Base-by-base conservation (phyloP, 1,140 invertebrate species). In the Micrasema minimum region DNA sequence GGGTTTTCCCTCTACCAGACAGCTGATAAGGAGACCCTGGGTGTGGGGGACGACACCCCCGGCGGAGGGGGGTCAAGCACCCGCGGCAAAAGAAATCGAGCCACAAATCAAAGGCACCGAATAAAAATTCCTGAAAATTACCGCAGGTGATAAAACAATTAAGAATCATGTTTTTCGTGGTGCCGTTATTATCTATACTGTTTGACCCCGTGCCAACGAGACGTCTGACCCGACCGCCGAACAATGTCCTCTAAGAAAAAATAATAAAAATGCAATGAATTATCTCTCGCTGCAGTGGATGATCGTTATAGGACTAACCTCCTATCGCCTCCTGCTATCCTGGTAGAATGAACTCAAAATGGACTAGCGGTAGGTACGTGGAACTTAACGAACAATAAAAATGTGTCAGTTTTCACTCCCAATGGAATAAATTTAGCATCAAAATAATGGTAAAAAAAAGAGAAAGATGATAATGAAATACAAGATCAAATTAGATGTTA, bases 1-100 rank as follows among this genome's bases (percentile, higher is more conserved):
- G 55, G 55, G 55, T 59, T 59, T 59, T 59, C 55, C 55, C 55
- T 38, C 6, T 23, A 53, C 26, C 26, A 22, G 48, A 51, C 55
- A 38, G 16, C 55, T 59, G 55, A 59, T 59, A 59, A 59, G 55
- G 55, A 59, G 31, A 31, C 22, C 5, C n/a, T 9, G 43, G 14
- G 53, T 10, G 6, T 14, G 35, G 55, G 16, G 55, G 55, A 5
- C 35, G 12, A 41, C 55, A 20, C 31, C 35, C 14, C 22, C 6
- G 23, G 22, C 23, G 26, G 23, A 31, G 4, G 23, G 50, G 14
- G 55, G 37, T 38, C 55, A 59, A 23, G 7, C 35, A 59, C 35
- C 31, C 31, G 37, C 37, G 22, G 2, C 11, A 14, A 53, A 23
- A 53, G 20, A 18, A 48, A 48, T 18, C 3, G 43, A 6, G 12